phyloP scores from a whole-genome alignment of 2,113 vertebrate species.

The Mesocricetus auratus region DNA sequence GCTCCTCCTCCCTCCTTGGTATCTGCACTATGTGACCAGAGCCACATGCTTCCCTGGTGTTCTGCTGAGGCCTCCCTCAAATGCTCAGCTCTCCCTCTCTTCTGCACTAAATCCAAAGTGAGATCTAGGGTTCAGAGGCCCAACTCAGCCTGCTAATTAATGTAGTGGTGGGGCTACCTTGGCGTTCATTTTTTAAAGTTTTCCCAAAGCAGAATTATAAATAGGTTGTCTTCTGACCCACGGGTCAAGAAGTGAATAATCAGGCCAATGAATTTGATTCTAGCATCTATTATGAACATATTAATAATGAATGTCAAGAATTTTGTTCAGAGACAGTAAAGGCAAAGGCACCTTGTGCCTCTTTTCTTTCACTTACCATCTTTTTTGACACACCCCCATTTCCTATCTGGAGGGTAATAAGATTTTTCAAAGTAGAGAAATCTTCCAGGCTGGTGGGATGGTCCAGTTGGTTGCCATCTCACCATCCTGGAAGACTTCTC shows the following conservation, averaged over 20 bases:
- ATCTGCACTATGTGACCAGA: neutral
- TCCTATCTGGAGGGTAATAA: neutral
- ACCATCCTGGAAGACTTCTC: neutral
- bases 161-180: neutral
- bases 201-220: conserved; percentile 66
- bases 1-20: neutral
- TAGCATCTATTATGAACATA: conserved; percentile 54
- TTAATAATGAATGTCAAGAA: conserved; percentile 66
- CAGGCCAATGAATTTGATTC: conserved; percentile 63
- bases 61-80: neutral
- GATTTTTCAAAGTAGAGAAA: conserved; percentile 43
- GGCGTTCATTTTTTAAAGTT: conserved; percentile 38
- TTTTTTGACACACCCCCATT: neutral
- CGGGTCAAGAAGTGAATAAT: conserved; percentile 59
- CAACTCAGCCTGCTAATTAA: conserved; percentile 35
- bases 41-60: neutral
- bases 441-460: neutral
- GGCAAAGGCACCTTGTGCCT: neutral
- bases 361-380: neutral
- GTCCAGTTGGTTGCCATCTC: neutral
- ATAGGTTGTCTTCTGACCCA: conserved; percentile 59
- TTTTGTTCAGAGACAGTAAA: conserved; percentile 49
- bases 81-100: neutral
- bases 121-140: conserved; percentile 9
- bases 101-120: neutral